Base-by-base conservation (phyloP, 2,113 vertebrate species). In the Burhinus bistriatus region DNA sequence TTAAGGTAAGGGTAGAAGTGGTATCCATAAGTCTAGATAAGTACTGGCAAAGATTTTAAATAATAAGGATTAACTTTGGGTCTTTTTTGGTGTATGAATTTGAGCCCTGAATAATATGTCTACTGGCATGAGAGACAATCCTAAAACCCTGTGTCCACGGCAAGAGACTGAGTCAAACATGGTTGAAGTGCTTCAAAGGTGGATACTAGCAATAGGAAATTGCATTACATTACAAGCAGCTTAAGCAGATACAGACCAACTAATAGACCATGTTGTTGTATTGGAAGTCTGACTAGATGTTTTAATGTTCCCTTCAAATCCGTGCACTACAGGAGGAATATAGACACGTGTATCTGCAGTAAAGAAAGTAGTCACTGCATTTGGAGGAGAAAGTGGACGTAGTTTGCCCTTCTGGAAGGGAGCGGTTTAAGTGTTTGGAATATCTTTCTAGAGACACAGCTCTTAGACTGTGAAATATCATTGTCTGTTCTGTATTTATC, bases 341-440 rank as follows among this genome's bases (percentile, higher is more conserved):
- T 10, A 38, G 68, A 20, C 1, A 0, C 1, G 0, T 23, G 26
- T 44, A 16, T 73, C 66, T 47, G 47, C 47, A 11, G 6, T 32
- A 57, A 20, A 49, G 45, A n/a, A 45, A 30, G 45, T 27, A 19
- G 45, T n/a, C 7, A 7, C 51, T 80, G 42, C 3, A 1, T 62
- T n/a, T 38, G 16, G 8, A 18, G 27, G 47, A 64, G 42, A 34
- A 69, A 30, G 21, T 22, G 16, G 34, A 18, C 5, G 1, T 17
- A 9, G 15, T 25, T n/a, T 58, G 32, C 21, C 7, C 19, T 58
- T 61, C 42, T 40, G 55, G 42, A 90, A 86, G 16, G 38, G 26
- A 76, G 38, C 2, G 0, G 18, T 47, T 82, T 11, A 36, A 16
- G 26, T 19, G 16, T 71, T 52, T 64, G 32, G 12, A 54, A n/a